Evolutionary conservation across 2,113 vertebrate species (phyloP), one percentile per base, ranked within the genome.

Genomic region (Shinisaurus crocodilurus): DNA sequence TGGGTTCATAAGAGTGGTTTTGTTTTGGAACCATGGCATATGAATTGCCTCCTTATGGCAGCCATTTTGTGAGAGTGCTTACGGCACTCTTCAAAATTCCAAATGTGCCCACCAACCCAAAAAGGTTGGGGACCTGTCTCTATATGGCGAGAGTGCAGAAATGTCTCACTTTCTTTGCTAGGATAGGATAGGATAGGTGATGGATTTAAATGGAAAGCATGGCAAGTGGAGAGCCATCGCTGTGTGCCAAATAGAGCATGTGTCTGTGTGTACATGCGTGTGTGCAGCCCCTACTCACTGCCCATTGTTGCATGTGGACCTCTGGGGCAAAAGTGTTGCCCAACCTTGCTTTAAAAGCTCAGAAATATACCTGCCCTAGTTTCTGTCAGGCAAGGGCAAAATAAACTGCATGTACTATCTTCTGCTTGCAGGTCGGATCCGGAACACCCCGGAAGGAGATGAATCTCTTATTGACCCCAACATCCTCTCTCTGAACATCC

Each of bases 401-500:
- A 54, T 88, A 25, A 86, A 23, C 1, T 91, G 45, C 85, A 0
- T 0, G 0, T 9, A 32, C 15, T 0, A 0, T 92, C 45, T 32
- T 89, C 72, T 27, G 9, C 83, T 90, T 25, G 1, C 90, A 99
- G 99, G 99, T 89, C 98, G 99, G 34, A 98, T 99, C 85, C 97
- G 99, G 87, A 99, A 98, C 97, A 98, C 98, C 0, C 98, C 98
- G 0, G 99, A 99, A 96, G 97, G 98, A 0, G 98, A 99, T 0
- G 99, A 99, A 91, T 98, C 98, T 60, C 97, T 99, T 93, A 98
- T 99, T 0, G 99, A 99, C 93, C 99, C 99, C 88, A 99, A 99
- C 95, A 99, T 99, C 91, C 94, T 99, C 32, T 99, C 99, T 34
- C 97, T 99, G 91, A 99, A 99, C 96, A 99, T 99, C 94, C 97